A percentile compares a stretch with the other conserved stretches of the same genome.
These are phyloP conservation scores for Pachyseris speciosa DNA, from an alignment of 64 coral and sea anemone species.

Conservation along the genomic window DNA sequence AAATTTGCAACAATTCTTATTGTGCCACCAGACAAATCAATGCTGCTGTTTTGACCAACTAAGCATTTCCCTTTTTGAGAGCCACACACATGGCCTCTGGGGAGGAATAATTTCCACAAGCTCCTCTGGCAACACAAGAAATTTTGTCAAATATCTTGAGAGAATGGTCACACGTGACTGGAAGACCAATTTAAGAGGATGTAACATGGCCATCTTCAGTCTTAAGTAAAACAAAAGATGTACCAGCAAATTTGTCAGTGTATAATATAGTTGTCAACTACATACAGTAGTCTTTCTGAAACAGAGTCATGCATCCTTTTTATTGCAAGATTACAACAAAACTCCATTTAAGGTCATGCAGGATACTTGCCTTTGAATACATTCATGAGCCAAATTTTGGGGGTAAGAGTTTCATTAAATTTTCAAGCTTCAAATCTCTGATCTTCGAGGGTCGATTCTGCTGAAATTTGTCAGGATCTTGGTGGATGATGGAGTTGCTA, in stretches of 20 bases:
- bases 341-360: too few species aligned
- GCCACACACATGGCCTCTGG: constrained; percentile 14
- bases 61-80: constrained; percentile 29
- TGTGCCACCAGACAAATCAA: constrained; percentile 50
- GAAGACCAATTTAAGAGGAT: neutral
- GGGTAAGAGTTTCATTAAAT: too few species aligned
- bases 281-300: too few species aligned
- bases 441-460: too few species aligned
- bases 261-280: too few species aligned
- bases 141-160: neutral
- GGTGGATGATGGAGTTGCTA: too few species aligned
- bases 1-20: constrained; percentile 30
- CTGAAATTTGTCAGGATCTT: too few species aligned
- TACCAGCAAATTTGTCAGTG: neutral
- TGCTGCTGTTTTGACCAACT: constrained; percentile 12
- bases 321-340: too few species aligned
- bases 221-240: neutral
- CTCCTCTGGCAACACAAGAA: neutral
- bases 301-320: too few species aligned
- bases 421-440: too few species aligned
- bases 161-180: neutral
- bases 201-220: neutral
- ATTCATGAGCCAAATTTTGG: too few species aligned
- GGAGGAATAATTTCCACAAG: constrained; percentile 10
- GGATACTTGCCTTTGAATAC: too few species aligned